phyloP scores from a whole-genome alignment of 1,140 invertebrate genomes.

The Saxidomus purpurata region DNA sequence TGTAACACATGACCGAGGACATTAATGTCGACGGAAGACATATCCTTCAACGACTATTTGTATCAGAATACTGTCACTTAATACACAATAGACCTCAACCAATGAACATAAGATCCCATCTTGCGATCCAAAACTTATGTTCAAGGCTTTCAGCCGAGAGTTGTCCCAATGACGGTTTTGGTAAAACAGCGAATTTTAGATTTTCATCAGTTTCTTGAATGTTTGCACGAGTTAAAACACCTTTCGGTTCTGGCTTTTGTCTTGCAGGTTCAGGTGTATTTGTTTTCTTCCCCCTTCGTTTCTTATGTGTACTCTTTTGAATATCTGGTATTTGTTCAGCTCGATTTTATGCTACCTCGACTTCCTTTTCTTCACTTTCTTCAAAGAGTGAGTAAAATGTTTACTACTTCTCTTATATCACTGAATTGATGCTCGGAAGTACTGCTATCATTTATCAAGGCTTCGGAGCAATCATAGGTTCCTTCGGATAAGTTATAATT shows the following conservation, averaged over 20 bases:
- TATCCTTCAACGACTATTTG: not conserved
- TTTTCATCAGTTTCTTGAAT: not conserved
- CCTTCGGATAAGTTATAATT: too few species aligned
- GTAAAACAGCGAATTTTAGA: not conserved
- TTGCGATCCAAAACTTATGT: slow-evolving; percentile 22
- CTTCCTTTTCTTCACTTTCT: not conserved
- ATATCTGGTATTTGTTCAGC: too few species aligned
- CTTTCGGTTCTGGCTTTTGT: slow-evolving; percentile 1
- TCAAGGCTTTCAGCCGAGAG: slow-evolving; percentile 7
- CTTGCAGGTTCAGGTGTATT: not conserved
- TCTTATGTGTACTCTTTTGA: too few species aligned
- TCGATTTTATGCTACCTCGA: too few species aligned
- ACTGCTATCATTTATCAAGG: not conserved
- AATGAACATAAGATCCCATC: slow-evolving; percentile 23
- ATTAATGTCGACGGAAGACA: not conserved
- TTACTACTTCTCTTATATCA: slow-evolving; percentile 10
- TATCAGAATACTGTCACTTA: slow-evolving; percentile 19
- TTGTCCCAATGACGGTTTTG: not conserved
- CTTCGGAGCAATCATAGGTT: not conserved
- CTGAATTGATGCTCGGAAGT: not conserved
- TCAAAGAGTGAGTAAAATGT: not conserved
- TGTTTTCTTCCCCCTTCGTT: not conserved
- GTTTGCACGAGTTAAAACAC: not conserved
- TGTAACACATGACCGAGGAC: slow-evolving; percentile 6
- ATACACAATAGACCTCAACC: slow-evolving; percentile 16